These are phyloP conservation scores for Melangyna quadrimaculata DNA, from an alignment of 2,888 invertebrate genomes.

Conservation along the genomic window DNA sequence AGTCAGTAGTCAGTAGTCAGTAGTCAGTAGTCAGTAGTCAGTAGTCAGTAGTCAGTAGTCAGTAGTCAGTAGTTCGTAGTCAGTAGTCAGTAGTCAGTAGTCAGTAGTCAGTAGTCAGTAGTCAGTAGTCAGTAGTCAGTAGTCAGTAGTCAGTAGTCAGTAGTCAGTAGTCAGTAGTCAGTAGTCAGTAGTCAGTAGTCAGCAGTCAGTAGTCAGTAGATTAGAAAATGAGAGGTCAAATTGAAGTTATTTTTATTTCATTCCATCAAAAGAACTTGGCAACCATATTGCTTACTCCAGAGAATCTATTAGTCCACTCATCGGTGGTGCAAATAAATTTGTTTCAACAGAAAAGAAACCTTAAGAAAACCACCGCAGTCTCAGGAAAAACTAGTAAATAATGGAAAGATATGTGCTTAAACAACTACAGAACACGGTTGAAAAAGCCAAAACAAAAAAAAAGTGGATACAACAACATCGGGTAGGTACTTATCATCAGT, in stretches of 20 bases:
- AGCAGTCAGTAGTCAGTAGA: no score
- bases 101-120: no score
- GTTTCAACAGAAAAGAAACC: constrained; percentile 8
- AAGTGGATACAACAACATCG: constrained; percentile 22
- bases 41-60: no score
- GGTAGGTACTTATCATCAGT: constrained; percentile 32
- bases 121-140: no score
- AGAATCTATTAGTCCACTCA: constrained; percentile 15
- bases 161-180: no score
- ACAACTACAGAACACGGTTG: constrained; percentile 20
- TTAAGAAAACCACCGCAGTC: neutral
- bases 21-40: no score
- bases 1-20: no score
- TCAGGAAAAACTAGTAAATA: constrained; percentile 58
- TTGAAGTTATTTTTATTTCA: neutral
- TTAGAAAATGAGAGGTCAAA: no score
- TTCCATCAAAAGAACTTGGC: neutral
- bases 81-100: no score
- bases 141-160: no score
- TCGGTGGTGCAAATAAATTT: constrained; percentile 66
- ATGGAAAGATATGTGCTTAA: constrained; percentile 51
- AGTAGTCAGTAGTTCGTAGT: no score
- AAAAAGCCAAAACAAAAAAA: constrained; percentile 25
- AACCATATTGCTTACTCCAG: neutral
- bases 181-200: no score